A percentile compares a stretch with the other conserved stretches of the same genome.
Evolutionary conservation across 2,888 invertebrate genomes (phyloP).

Genomic region (Zele albiditarsus): DNA sequence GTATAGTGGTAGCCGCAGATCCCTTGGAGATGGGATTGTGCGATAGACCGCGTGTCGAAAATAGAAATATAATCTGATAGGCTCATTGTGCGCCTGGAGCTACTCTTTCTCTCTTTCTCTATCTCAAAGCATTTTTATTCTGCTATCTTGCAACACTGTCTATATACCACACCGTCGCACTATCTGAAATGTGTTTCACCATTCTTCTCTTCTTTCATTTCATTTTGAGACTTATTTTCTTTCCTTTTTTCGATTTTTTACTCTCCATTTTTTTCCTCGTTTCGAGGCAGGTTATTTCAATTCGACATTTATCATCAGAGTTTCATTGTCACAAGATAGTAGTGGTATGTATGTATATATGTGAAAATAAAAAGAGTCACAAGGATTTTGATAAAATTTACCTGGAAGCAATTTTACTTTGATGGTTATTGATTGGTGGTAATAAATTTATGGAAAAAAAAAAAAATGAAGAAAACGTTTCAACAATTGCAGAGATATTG

Average conservation of each 20-base stretch:
- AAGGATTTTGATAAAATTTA: not conserved
- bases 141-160: not conserved
- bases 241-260: not conserved
- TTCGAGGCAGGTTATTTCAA: not conserved
- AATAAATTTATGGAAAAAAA: not conserved
- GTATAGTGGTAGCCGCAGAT: constrained; percentile 34
- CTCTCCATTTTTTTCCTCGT: not conserved
- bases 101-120: constrained; percentile 53
- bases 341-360: not conserved
- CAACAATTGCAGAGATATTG: not conserved
- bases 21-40: constrained; percentile 68
- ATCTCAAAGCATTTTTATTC: constrained; percentile 17
- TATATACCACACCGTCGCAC: constrained; percentile 1
- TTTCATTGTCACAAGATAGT: not conserved
- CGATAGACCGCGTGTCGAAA: constrained; percentile 72
- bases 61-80: constrained; percentile 73
- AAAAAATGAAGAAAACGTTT: not conserved
- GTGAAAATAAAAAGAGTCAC: too few species aligned
- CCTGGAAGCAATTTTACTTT: constrained; percentile 7
- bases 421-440: not conserved
- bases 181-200: constrained; percentile 6
- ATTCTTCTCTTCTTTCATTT: not conserved
- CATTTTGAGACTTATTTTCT: not conserved
- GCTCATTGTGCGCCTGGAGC: constrained; percentile 70
- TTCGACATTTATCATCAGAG: constrained; percentile 1